phyloP scores from a whole-genome alignment of 2,113 vertebrate species.

The Gopherus evgoodei region DNA sequence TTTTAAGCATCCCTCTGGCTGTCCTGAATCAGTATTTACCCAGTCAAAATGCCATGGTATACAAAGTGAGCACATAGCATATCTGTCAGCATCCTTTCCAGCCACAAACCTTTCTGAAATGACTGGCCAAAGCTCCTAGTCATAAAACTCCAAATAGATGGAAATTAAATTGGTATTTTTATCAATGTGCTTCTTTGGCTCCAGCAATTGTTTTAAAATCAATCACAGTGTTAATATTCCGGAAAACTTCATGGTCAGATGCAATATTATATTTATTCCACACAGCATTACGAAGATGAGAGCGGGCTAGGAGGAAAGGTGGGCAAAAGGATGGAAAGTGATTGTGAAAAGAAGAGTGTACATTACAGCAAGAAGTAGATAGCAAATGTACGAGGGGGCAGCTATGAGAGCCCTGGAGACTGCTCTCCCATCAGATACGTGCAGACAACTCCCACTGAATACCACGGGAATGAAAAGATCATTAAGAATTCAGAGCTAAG shows the following conservation, averaged over 20 bases:
- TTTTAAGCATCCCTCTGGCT: no score
- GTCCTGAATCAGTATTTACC: no score
- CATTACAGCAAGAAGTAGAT: background rate
- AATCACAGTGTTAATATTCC: background rate
- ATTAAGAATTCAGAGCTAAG: background rate
- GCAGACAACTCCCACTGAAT: background rate
- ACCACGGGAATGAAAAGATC: background rate
- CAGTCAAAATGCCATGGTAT: background rate
- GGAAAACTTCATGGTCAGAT: background rate
- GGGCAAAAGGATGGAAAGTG: background rate
- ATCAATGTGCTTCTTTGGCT: background rate
- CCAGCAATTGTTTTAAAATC: background rate
- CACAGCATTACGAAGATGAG: rapidly evolving
- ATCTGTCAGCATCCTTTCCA: background rate
- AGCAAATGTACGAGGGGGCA: background rate
- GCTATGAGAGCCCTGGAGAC: rapidly evolving
- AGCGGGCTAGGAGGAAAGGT: background rate
- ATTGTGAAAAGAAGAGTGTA: background rate
- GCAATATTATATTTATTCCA: background rate
- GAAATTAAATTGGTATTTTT: background rate
- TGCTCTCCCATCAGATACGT: background rate
- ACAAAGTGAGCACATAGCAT: background rate
- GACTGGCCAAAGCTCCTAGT: background rate
- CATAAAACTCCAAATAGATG: background rate
- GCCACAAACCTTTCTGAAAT: conserved; percentile 42